Percentiles rank a stretch among this genome's conserved stretches.
Evolutionary conservation across 2,113 vertebrate genomes (phyloP).

Genomic region (Pantherophis guttatus): DNA sequence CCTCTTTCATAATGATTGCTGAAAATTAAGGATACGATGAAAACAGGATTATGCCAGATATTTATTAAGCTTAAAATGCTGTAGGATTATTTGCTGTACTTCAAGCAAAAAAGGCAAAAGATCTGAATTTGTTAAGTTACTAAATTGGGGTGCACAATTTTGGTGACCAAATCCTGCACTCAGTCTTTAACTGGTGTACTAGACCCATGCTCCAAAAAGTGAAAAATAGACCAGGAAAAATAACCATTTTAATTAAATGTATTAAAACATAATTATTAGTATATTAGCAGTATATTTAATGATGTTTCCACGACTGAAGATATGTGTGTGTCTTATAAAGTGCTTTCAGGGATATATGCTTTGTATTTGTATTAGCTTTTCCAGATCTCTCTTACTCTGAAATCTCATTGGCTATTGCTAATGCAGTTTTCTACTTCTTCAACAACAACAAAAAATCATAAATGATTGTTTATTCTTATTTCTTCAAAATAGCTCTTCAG

Average conservation of each 20-base stretch:
- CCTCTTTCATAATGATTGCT: not conserved
- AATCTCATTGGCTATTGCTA: not conserved
- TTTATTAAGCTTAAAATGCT: not conserved
- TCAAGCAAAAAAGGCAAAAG: not conserved
- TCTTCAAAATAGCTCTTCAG: not conserved
- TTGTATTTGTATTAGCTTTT: not conserved
- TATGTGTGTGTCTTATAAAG: not conserved
- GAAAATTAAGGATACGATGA: not conserved
- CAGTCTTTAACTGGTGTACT: not conserved
- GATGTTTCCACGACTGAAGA: not conserved
- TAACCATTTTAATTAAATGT: not conserved
- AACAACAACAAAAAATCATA: not conserved
- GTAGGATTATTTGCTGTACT: not conserved
- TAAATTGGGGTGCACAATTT: not conserved
- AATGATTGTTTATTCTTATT: not conserved
- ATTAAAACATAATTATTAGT: not conserved
- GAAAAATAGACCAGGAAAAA: not conserved
- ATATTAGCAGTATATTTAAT: not conserved
- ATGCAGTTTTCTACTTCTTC: not conserved
- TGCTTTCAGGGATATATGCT: not conserved
- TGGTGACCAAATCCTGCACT: not conserved
- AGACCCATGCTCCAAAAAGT: not conserved
- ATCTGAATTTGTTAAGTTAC: not conserved
- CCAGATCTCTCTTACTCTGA: not conserved
- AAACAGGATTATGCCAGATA: not conserved